These are phyloP conservation scores for Loris lydekkerianus DNA, from an alignment of 2,797 vertebrate species.

Conservation along the genomic window DNA sequence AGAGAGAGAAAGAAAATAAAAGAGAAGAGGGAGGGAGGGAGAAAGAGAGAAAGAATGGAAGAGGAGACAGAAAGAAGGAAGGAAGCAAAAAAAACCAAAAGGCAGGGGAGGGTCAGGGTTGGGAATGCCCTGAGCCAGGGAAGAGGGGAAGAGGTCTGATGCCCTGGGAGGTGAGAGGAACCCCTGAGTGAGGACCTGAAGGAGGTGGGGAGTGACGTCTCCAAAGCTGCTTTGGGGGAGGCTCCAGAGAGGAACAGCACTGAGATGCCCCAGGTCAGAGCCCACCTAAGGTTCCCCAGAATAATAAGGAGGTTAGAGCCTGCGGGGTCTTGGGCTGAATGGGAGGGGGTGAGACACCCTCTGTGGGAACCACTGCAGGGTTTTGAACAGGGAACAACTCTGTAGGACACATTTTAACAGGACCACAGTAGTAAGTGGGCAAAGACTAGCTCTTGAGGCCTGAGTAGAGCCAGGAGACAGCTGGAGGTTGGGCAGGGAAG, in stretches of 20 bases:
- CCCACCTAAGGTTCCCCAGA: fast-evolving
- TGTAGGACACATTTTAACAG: background rate
- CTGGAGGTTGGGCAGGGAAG: background rate
- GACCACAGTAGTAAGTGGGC: fast-evolving
- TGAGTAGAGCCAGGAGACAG: background rate
- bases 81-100: background rate
- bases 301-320: background rate
- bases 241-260: background rate
- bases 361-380: background rate
- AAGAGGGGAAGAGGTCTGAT: background rate
- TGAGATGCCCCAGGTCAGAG: too few species aligned
- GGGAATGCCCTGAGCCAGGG: background rate
- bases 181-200: background rate
- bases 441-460: fast-evolving
- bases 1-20: too few species aligned
- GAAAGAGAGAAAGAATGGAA: background rate
- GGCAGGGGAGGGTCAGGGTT: background rate
- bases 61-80: background rate
- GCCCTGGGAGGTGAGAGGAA: background rate
- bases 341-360: fast-evolving
- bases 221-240: fast-evolving
- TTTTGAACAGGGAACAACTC: background rate
- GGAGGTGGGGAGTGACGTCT: too few species aligned
- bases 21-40: too few species aligned
- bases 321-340: background rate